Evolutionary conservation across 1,140 invertebrate genomes (phyloP), one percentile per base, ranked within the genome.

Genomic region (Listronotus bonariensis): DNA sequence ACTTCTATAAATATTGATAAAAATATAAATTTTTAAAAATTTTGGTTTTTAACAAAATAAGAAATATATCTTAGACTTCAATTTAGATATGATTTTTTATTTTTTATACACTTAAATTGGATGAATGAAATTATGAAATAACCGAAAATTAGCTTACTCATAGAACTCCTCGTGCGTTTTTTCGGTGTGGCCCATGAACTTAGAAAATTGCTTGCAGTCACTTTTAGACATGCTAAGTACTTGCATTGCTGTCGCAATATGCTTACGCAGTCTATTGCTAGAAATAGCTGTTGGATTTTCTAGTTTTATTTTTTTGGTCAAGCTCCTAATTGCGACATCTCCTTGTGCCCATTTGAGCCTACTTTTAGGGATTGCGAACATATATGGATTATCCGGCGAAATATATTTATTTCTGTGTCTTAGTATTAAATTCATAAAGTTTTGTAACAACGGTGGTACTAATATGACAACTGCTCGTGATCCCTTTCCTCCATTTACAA

Each of bases 241-340:
- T n/a, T 45, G 74, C 20, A 71, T 59, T 38, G 75, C 46, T 14
- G 61, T 64, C 4, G 61, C 61, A n/a, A 65, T 65, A 15, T 66
- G 64, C 45, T 66, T 66, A 40, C 64, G 40, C 5, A 60, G 34
- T 36, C 32, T 54, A 48, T 64, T 64, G 53, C 61, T 64, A 10
- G 61, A 54, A 48, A 57, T 58, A 43, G 52, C 51, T n/a, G 12
- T 18, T 17, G 61, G 10, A 41, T 64, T 57, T 46, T 64, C 20
- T 18, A 64, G 31, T 10, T 15, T 38, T n/a, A 66, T n/a, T 56
- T 41, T 43, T 66, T 46, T 69, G n/a, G 56, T 38, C 36, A 69
- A 51, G 31, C 40, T 56, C 48, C 64, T 34, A 31, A 69, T 60
- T 18, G 64, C 63, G 1, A 69, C 52, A 32, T 69, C 68, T 32